Percentiles rank a stretch among this genome's conserved stretches.
Evolutionary conservation across 2,888 invertebrate genomes (phyloP).

Genomic region (Monopis laevigella): DNA sequence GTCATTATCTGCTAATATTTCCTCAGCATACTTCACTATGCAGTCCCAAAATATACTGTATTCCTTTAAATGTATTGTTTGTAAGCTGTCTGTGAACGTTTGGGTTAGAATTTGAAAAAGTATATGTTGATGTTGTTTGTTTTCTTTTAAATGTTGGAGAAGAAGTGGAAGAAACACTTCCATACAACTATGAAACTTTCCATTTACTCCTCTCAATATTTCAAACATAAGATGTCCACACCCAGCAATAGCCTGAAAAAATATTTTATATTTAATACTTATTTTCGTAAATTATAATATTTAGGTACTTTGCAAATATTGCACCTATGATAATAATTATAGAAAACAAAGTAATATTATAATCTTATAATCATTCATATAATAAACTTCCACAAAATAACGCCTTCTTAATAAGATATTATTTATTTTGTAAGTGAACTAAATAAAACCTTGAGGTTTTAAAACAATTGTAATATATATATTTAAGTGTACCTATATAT

Average conservation of each 20-base stretch:
- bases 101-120: constrained; percentile 73
- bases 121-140: constrained; percentile 55
- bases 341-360: no score
- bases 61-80: constrained; percentile 70
- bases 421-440: no score
- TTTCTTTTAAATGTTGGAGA: constrained; percentile 68
- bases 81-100: constrained; percentile 71
- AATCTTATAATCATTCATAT: no score
- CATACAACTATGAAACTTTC: constrained; percentile 87
- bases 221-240: constrained; percentile 91
- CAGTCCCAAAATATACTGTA: constrained; percentile 73
- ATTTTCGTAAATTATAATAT: no score
- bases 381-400: no score
- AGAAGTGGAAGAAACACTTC: constrained; percentile 75
- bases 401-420: no score
- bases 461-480: no score
- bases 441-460: no score
- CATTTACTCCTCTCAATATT: constrained; percentile 82
- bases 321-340: no score
- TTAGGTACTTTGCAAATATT: no score
- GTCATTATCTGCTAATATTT: constrained; percentile 40
- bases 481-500: no score
- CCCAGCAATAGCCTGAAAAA: constrained; percentile 75
- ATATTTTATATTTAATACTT: constrained; percentile 16
- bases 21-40: constrained; percentile 39